These are phyloP conservation scores for Oryzias melastigma DNA, from an alignment of 2,113 vertebrate genomes.

Conservation along the genomic window DNA sequence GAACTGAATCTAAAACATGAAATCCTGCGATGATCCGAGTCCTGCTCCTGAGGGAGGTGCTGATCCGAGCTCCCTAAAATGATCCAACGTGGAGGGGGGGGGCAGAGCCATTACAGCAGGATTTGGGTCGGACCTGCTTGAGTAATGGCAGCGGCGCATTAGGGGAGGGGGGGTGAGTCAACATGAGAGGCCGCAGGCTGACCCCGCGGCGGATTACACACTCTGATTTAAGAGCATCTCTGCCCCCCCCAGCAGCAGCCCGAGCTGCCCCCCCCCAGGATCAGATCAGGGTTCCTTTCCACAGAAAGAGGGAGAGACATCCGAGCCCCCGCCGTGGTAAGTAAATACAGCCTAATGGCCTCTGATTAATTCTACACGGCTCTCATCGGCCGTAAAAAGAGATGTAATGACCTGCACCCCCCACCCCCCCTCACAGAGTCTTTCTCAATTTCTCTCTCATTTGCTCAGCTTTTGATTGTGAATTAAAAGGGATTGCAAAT, in stretches of 20 bases:
- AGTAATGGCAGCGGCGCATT: slow-evolving; percentile 76
- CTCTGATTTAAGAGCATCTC: slow-evolving; percentile 76
- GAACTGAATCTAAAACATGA: no score
- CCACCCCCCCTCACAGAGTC: slow-evolving; percentile 34
- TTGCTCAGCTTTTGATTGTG: slow-evolving; percentile 96
- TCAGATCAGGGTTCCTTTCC: slow-evolving; percentile 60
- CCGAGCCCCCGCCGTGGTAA: slow-evolving; percentile 72
- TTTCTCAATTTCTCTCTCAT: slow-evolving; percentile 67
- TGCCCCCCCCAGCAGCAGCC: slow-evolving; percentile 37
- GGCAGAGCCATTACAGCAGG: slow-evolving; percentile 34
- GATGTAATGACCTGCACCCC: slow-evolving; percentile 92
- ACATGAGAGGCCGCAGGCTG: slow-evolving; percentile 67
- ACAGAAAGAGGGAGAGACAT: slow-evolving; percentile 58
- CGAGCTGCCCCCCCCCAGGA: slow-evolving; percentile 34
- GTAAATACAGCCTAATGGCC: slow-evolving; percentile 95
- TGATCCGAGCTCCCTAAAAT: slow-evolving; percentile 26
- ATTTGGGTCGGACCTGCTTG: slow-evolving; percentile 42
- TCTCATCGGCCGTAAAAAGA: slow-evolving; percentile 95
- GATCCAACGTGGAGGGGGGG: slow-evolving; percentile 29
- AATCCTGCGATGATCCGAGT: neutral
- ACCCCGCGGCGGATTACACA: slow-evolving; percentile 65
- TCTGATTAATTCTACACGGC: slow-evolving; percentile 99
- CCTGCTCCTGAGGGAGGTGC: neutral
- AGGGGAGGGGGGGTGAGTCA: slow-evolving; percentile 63
- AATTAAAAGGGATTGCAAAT: slow-evolving; percentile 96